phyloP scores from a whole-genome alignment of 2,113 vertebrate genomes.

The Odocoileus hemionus region DNA sequence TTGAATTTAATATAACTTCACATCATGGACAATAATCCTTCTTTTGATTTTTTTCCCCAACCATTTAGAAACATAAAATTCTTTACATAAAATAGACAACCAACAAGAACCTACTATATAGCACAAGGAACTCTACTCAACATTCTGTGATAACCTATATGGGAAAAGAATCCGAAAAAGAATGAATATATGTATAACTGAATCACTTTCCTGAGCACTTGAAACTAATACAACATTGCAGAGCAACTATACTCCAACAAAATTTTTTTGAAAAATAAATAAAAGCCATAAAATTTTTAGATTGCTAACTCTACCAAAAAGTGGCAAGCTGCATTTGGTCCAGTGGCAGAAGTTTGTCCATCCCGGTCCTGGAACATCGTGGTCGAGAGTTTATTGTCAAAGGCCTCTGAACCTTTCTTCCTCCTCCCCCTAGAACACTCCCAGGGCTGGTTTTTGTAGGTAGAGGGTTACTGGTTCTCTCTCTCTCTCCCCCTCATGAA shows the following conservation, averaged over 20 bases:
- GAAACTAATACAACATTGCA: not conserved
- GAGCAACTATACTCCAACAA: not conserved
- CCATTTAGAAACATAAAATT: not conserved
- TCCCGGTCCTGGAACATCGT: not conserved
- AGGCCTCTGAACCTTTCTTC: not conserved
- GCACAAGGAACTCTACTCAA: not conserved
- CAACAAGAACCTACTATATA: not conserved
- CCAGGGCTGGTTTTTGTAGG: not conserved
- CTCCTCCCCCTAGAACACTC: not conserved
- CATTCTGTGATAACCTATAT: not conserved
- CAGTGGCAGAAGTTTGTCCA: not conserved
- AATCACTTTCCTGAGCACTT: not conserved
- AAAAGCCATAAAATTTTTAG: not conserved
- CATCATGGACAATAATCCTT: not conserved
- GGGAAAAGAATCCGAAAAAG: not conserved
- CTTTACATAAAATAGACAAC: not conserved
- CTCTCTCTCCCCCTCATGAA: not conserved
- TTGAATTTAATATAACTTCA: not conserved
- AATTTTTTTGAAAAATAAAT: not conserved
- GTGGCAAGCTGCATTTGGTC: not conserved
- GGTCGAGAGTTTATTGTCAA: not conserved
- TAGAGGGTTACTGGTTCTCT: not conserved
- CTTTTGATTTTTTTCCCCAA: not conserved
- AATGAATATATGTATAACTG: not conserved
- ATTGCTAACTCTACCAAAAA: not conserved